phyloP scores from a whole-genome alignment of 2,113 vertebrate species.

The Gobius niger region DNA sequence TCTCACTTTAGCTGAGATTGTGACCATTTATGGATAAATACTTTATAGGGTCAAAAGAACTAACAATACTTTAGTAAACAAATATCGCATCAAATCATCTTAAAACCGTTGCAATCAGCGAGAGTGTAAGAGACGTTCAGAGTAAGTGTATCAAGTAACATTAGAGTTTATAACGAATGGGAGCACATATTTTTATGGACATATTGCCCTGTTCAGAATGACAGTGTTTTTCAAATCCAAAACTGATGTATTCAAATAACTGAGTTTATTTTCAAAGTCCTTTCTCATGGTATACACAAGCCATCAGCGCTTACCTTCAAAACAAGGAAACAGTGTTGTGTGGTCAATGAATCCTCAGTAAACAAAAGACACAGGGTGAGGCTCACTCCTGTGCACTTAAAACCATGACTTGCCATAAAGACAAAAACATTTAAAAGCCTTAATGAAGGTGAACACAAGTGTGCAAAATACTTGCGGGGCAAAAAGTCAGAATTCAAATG shows the following conservation, averaged over 20 bases:
- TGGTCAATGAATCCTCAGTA: slow-evolving; percentile 43
- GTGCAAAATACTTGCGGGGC: slow-evolving; percentile 24
- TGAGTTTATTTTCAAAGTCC: slow-evolving; percentile 75
- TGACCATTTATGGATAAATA: neutral
- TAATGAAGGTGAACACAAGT: slow-evolving; percentile 10
- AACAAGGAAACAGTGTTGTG: slow-evolving; percentile 53
- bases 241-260: slow-evolving; percentile 10
- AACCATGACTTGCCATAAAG: neutral
- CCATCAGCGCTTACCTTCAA: slow-evolving; percentile 44
- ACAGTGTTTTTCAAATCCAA: neutral
- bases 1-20: neutral
- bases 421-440: neutral
- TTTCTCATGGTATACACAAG: slow-evolving; percentile 47
- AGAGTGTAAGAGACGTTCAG: too few relatives aligned
- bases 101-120: too few relatives aligned
- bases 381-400: slow-evolving; percentile 28
- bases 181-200: neutral
- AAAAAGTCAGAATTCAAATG: slow-evolving; percentile 25
- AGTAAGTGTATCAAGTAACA: too few relatives aligned
- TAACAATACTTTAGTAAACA: too few relatives aligned
- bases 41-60: too few relatives aligned
- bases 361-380: slow-evolving; percentile 30
- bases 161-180: neutral
- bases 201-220: neutral
- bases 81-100: too few relatives aligned